Conservation (phyloP, 2,113 vertebrate species). For the Pelecanus crispus region DNA sequence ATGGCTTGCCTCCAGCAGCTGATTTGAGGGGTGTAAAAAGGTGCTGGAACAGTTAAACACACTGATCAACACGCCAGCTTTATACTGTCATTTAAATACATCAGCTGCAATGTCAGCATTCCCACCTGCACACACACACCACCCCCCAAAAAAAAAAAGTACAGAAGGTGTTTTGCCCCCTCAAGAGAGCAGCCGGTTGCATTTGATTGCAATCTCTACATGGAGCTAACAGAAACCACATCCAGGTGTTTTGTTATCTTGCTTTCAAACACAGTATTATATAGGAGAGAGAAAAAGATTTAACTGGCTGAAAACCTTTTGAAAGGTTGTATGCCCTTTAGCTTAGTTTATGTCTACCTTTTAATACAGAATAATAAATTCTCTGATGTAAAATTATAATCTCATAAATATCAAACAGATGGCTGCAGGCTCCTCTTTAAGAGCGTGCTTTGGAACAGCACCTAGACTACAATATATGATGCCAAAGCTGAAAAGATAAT, state of each 20-base stretch:
- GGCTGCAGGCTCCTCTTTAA: slow-evolving; percentile 13
- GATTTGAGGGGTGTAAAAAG: neutral
- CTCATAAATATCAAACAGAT: slow-evolving; percentile 46
- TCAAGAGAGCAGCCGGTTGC: neutral
- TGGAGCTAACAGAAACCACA: neutral
- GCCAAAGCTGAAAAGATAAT: neutral
- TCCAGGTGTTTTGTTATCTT: neutral
- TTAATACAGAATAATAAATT: slow-evolving; percentile 43
- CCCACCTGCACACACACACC: too few relatives aligned
- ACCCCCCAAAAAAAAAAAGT: neutral
- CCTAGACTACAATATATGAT: neutral
- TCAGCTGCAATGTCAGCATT: neutral
- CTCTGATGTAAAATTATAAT: slow-evolving; percentile 38
- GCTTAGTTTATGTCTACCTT: slow-evolving; percentile 27
- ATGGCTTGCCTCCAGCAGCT: neutral
- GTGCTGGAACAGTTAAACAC: neutral
- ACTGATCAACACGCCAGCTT: neutral
- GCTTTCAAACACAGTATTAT: neutral
- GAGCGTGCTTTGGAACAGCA: neutral
- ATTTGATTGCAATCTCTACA: neutral
- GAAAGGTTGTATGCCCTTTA: slow-evolving; percentile 46
- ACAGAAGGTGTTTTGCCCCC: neutral
- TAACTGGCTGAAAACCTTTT: slow-evolving; percentile 7
- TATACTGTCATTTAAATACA: neutral
- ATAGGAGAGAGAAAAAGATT: neutral